Evolutionary conservation across 2,113 vertebrate species (phyloP), one percentile per base, ranked within the genome.

Genomic region (Melanocharis versteri): DNA sequence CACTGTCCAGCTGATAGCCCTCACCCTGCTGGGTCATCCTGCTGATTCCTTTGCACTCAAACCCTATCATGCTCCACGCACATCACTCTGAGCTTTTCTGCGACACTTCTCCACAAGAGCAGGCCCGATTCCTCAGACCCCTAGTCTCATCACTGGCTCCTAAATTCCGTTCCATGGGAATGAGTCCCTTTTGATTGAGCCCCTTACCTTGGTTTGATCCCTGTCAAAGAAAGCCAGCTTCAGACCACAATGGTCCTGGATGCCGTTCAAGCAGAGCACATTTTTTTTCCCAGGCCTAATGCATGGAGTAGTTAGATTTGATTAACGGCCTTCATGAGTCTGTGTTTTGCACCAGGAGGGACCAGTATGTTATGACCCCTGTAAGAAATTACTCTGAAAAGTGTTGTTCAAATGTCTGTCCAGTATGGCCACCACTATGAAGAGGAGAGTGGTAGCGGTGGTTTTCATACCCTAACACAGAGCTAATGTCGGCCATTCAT

Each of bases 21-120:
- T 44, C 23, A 31, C 6, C 8, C 33, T 76, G n/a, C 22, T 64
- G 69, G 6, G 13, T 57, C 68, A 50, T 28, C 7, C 31, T 57
- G 42, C 7, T 24, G 44, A 11, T 70, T 31, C 10, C 27, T 73
- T 28, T 6, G 1, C 23, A 37, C 11, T 17, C 22, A 45, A n/a
- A 28, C 0, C 7, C 37, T 18, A 3, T 48, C 57, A 40, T 54
- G 22, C 57, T 60, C 31, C 28, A 26, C 1, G 0, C 40, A 48
- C 45, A 56, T 7, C 13, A 11, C 31, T 24, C 13, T 30, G 17
- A 66, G 47, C 22, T 19, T 17, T 77, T 51, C 47, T 13, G 6
- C 33, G 28, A 40, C 10, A 15, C 22, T 39, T 61, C 42, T 47
- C 12, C 61, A 15, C 18, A 61, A 20, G 10, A 58, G 23, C 33